Evolutionary conservation across 2,888 invertebrate species (phyloP), one percentile per base, ranked within the genome.

Genomic region (Micropterix aruncella): DNA sequence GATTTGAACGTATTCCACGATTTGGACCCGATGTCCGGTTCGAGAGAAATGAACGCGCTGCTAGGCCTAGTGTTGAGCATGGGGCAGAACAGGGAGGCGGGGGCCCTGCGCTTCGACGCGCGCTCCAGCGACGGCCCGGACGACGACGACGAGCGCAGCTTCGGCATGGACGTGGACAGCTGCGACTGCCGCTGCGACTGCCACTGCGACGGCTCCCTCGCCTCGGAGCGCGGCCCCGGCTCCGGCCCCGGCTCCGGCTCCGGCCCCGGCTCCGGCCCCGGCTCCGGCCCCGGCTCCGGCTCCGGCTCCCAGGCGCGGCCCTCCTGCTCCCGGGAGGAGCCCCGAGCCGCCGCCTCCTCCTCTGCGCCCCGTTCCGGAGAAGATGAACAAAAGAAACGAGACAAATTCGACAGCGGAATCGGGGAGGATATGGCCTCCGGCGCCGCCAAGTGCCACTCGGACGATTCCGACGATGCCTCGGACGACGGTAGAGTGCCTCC

Each of bases 391-490:
- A 50, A 52, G 4, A 63, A 65, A 51, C 57, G 77, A 9, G 74
- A 76, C 56, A 80, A 79, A 59, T 60, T 77, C 40, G 79, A 80
- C 55, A 77, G 77, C 49, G 79, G 78, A 1, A 66, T 79, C 43
- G 76, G 75, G 1, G 77, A 77, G 38, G 69, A 68, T 48, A 12
- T 7, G 27, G 27, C 5, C 7, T 7, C 27, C 5, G 27, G 5
- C 5, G 7, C 5, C 12, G 7, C 27, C 12, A 27, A 27, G 27
- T 5, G 12, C 12, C 5, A 27, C 27, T 27, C 27, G 27, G 27
- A 27, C 27, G 27, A 27, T 27, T 7, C 7, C 27, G 27, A 27
- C n/a, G n/a, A n/a, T n/a, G n/a, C n/a, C n/a, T n/a, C n/a, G n/a
- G n/a, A n/a, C n/a, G n/a, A n/a, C n/a, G n/a, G n/a, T n/a, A n/a